These are phyloP conservation scores for Lasioglossum figueresi DNA, from an alignment of 2,888 invertebrate species.

Conservation along the genomic window DNA sequence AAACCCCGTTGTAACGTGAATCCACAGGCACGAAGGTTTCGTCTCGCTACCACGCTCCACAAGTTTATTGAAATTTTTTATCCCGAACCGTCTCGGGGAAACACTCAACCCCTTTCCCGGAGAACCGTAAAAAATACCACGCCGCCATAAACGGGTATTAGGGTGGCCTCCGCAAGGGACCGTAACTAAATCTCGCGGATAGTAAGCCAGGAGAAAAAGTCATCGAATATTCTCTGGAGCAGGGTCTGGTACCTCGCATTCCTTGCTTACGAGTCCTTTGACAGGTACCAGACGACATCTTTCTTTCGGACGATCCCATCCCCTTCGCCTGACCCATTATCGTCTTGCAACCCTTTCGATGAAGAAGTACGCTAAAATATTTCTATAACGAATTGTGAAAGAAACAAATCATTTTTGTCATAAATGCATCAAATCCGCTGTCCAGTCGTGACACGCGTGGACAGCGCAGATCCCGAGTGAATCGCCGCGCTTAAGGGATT, in stretches of 20 bases:
- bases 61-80: not conserved
- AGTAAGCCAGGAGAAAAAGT: not conserved
- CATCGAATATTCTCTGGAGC: not conserved
- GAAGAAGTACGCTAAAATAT: no score
- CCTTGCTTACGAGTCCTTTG: not conserved
- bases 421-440: no score
- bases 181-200: not conserved
- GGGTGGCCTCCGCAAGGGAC: not conserved
- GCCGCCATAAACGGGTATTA: not conserved
- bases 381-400: no score
- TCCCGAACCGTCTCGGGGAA: not conserved
- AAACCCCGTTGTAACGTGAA: not conserved
- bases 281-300: not conserved
- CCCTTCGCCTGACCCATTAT: not conserved
- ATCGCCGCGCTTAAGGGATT: not conserved
- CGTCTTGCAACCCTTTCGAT: not conserved
- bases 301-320: not conserved
- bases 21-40: not conserved
- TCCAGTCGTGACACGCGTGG: no score
- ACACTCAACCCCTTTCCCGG: conserved; percentile 3
- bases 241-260: not conserved
- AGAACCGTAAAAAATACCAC: not conserved
- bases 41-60: not conserved
- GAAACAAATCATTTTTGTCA: no score
- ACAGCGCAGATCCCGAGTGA: not conserved